These are phyloP conservation scores for Myotis myotis DNA, from an alignment of 2,797 vertebrate species.

Conservation along the genomic window DNA sequence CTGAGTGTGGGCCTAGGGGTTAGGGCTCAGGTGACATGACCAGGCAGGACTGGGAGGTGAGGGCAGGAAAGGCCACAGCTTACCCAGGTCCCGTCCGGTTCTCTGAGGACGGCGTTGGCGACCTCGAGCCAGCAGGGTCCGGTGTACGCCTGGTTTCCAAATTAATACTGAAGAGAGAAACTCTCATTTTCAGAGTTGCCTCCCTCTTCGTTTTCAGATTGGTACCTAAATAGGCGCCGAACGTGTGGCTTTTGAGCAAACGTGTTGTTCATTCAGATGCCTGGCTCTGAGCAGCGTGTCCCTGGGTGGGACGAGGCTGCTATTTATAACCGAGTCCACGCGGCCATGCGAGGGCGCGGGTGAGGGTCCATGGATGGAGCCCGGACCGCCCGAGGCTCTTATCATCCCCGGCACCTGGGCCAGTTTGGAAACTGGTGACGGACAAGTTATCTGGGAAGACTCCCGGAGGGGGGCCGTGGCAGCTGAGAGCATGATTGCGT, in stretches of 20 bases:
- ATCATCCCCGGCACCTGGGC: background rate
- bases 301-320: background rate
- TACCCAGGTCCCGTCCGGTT: background rate
- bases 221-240: background rate
- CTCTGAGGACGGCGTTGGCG: background rate
- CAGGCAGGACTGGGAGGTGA: no score
- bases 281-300: background rate
- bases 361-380: accelerated
- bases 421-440: background rate
- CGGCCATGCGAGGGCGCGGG: accelerated
- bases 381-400: accelerated
- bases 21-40: no score
- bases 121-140: background rate
- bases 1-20: background rate
- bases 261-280: background rate
- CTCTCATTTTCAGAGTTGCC: background rate
- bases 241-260: no score
- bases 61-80: no score
- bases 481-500: accelerated
- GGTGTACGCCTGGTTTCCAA: background rate
- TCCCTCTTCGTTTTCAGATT: no score
- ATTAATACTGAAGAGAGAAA: background rate
- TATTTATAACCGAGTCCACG: accelerated
- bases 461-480: accelerated
- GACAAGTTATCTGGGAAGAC: no score